phyloP scores from a whole-genome alignment of 2,888 invertebrate species.

The Trilocha varians region DNA sequence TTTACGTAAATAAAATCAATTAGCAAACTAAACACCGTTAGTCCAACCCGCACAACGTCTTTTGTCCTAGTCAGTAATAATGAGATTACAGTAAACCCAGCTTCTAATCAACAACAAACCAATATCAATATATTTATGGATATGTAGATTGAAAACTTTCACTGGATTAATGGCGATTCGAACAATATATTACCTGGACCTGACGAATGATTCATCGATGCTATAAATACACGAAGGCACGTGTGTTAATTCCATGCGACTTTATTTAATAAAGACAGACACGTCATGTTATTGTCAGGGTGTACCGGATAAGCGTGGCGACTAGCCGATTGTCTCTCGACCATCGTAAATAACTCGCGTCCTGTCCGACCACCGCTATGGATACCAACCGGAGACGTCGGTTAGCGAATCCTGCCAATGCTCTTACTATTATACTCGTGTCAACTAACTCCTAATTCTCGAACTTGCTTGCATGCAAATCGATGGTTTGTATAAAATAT shows the following conservation, averaged over 20 bases:
- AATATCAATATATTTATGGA: not conserved
- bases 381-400: conserved; percentile 49
- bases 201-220: conserved; percentile 45
- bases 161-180: not conserved
- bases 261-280: conserved; percentile 65
- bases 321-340: conserved; percentile 66
- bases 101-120: not conserved
- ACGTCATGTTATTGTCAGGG: conserved; percentile 68
- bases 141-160: not conserved
- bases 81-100: no score
- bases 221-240: conserved; percentile 53
- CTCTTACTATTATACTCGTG: conserved; percentile 13
- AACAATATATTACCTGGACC: not conserved
- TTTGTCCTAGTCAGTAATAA: not conserved
- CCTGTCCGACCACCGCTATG: conserved; percentile 61
- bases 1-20: conserved; percentile 53
- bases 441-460: conserved; percentile 9
- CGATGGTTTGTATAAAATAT: no score
- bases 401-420: conserved; percentile 42
- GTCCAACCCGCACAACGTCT: conserved; percentile 4
- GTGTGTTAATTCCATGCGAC: conserved; percentile 59
- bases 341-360: conserved; percentile 67
- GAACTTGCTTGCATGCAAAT: conserved; percentile 11
- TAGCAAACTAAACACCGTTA: conserved; percentile 39
- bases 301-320: conserved; percentile 66